Evolutionary conservation across 2,113 vertebrate genomes (phyloP).

Genomic region (Entelurus aequoreus): DNA sequence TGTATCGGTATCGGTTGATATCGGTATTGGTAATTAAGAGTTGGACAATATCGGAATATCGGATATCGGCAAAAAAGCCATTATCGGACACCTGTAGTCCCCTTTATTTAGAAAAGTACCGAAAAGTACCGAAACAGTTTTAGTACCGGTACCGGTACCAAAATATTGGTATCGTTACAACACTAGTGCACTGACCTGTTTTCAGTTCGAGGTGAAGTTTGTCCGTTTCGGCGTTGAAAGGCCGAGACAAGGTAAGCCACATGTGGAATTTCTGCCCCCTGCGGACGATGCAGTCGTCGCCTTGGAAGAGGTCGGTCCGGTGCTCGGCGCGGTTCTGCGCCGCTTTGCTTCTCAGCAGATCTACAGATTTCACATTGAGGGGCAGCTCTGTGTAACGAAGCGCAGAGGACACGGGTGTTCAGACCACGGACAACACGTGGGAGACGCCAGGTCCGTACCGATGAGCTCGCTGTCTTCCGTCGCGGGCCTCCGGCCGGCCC

Average conservation of each 20-base stretch:
- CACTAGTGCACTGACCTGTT: slow-evolving; percentile 63
- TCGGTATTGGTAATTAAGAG: too few species aligned
- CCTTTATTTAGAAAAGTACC: too few species aligned
- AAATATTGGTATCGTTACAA: too few species aligned
- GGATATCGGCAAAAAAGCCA: too few species aligned
- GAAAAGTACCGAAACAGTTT: too few species aligned
- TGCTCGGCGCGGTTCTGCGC: slow-evolving; percentile 70
- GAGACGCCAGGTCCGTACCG: slow-evolving; percentile 30
- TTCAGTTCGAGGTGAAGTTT: slow-evolving; percentile 73
- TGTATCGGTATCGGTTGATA: too few species aligned
- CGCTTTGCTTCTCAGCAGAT: slow-evolving; percentile 70
- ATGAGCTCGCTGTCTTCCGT: slow-evolving; percentile 17
- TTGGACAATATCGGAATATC: too few species aligned
- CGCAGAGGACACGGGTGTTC: not conserved
- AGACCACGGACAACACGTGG: not conserved
- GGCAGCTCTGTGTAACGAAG: slow-evolving; percentile 60
- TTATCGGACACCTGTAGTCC: too few species aligned
- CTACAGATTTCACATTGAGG: slow-evolving; percentile 67
- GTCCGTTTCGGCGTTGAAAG: slow-evolving; percentile 66
- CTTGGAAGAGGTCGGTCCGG: slow-evolving; percentile 77
- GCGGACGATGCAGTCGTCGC: slow-evolving; percentile 72
- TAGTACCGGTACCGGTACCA: too few species aligned
- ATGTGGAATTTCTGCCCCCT: slow-evolving; percentile 80
- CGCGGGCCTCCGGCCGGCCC: slow-evolving; percentile 22
- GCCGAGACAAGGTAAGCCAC: slow-evolving; percentile 68